These are phyloP conservation scores for Neopipo cinnamomea DNA, from an alignment of 2,113 vertebrate genomes.

Conservation along the genomic window DNA sequence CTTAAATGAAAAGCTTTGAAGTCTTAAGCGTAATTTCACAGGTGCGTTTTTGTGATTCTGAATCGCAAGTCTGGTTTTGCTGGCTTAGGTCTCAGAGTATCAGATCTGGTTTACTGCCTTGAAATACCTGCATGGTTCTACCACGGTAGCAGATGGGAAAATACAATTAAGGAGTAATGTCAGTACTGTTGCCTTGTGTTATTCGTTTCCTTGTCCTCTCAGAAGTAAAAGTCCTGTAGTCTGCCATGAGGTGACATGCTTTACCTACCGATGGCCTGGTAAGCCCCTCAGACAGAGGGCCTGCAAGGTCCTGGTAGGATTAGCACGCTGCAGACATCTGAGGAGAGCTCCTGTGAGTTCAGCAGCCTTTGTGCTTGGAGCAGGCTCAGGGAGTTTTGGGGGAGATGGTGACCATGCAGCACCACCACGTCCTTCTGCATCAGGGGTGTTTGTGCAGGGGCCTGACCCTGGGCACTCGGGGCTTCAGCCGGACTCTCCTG, in stretches of 20 bases:
- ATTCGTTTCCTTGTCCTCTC: slow-evolving; percentile 19
- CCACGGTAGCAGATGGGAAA: neutral
- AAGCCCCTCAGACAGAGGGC: neutral
- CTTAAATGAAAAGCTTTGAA: slow-evolving; percentile 34
- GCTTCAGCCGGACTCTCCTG: neutral
- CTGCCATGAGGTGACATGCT: slow-evolving; percentile 27
- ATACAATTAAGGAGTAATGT: slow-evolving; percentile 6
- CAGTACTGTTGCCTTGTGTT: neutral
- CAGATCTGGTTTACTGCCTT: neutral
- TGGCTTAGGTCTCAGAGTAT: neutral
- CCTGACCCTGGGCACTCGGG: neutral
- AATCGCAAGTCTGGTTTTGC: neutral
- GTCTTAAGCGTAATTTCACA: slow-evolving; percentile 26
- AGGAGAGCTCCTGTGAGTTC: neutral
- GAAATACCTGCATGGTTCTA: slow-evolving; percentile 4
- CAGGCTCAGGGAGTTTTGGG: neutral
- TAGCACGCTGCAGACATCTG: neutral
- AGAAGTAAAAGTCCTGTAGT: slow-evolving; percentile 34
- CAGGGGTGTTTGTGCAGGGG: neutral
- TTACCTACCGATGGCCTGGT: neutral
- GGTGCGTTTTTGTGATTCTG: neutral
- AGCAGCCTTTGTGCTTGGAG: neutral
- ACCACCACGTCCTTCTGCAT: neutral
- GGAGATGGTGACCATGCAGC: fast-evolving
- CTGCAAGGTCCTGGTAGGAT: neutral